A percentile compares a stretch with the other conserved stretches of the same genome.
Conservation (phyloP, 2,888 invertebrate genomes). For the Ornithoptera alexandrae region DNA sequence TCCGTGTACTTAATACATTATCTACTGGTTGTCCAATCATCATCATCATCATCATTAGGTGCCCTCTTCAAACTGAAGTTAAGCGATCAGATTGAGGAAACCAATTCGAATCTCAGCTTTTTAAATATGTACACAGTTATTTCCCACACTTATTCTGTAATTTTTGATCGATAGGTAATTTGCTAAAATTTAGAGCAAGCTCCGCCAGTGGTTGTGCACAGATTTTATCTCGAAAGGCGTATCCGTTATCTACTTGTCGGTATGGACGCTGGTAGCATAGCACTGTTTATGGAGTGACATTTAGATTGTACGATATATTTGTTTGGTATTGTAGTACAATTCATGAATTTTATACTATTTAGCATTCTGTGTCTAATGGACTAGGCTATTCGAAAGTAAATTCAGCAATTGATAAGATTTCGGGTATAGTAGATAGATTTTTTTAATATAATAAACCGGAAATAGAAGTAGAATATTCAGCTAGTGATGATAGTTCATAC, state of each 20-base stretch:
- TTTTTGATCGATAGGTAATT: neutral
- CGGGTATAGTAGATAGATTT: neutral
- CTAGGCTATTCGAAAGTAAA: neutral
- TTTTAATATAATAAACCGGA: too few relatives aligned
- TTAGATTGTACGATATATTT: neutral
- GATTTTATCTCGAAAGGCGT: slow-evolving; percentile 53
- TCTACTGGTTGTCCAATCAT: too few relatives aligned
- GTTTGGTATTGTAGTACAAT: neutral
- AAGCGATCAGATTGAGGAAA: too few relatives aligned
- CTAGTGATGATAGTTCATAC: too few relatives aligned
- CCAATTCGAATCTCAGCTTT: too few relatives aligned
- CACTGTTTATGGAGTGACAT: neutral
- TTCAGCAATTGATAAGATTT: neutral
- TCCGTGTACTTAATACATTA: too few relatives aligned
- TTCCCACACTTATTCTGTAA: neutral
- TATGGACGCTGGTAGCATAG: neutral
- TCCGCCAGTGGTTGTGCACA: slow-evolving; percentile 29
- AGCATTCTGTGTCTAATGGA: neutral
- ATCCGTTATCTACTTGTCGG: slow-evolving; percentile 47
- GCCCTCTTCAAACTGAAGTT: too few relatives aligned
- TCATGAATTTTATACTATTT: neutral
- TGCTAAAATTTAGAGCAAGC: slow-evolving; percentile 18
- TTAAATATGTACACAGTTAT: too few relatives aligned
- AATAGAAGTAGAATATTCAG: too few relatives aligned
- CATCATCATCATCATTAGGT: too few relatives aligned